Evolutionary conservation across 1,140 invertebrate species (phyloP).

Genomic region (Mya arenaria): DNA sequence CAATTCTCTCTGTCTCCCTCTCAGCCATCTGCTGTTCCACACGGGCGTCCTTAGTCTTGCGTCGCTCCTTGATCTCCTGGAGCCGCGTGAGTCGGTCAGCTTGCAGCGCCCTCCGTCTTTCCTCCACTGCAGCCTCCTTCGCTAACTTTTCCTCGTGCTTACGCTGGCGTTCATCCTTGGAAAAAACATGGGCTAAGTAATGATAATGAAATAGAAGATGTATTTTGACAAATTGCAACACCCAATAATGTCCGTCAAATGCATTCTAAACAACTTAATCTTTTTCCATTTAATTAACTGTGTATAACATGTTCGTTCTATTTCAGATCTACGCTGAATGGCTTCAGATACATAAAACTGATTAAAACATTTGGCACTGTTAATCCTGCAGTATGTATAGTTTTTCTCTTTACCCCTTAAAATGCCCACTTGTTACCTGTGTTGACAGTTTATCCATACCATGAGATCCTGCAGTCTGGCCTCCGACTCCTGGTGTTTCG

Average conservation of each 20-base stretch:
- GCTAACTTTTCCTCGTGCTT: slow-evolving; percentile 95
- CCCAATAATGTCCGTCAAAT: too few relatives aligned
- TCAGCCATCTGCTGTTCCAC: slow-evolving; percentile 93
- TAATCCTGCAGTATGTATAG: too few relatives aligned
- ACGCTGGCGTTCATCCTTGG: slow-evolving; percentile 87
- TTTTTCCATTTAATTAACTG: too few relatives aligned
- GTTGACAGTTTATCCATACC: too few relatives aligned
- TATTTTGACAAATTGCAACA: too few relatives aligned
- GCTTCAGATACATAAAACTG: too few relatives aligned
- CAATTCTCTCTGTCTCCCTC: slow-evolving; percentile 86
- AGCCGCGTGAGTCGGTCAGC: slow-evolving; percentile 90
- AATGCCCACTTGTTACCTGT: too few relatives aligned
- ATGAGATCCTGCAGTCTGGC: slow-evolving; percentile 89
- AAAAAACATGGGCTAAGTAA: neutral
- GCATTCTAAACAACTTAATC: too few relatives aligned
- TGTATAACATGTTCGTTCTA: too few relatives aligned
- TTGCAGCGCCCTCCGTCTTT: slow-evolving; percentile 91
- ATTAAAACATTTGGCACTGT: too few relatives aligned
- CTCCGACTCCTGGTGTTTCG: slow-evolving; percentile 87
- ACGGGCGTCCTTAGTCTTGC: slow-evolving; percentile 91
- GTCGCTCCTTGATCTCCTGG: slow-evolving; percentile 89
- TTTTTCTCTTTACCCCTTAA: too few relatives aligned
- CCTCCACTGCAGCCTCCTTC: slow-evolving; percentile 96
- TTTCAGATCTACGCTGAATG: too few relatives aligned
- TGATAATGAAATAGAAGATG: neutral